Percentiles rank a stretch among this genome's conserved stretches.
These are phyloP conservation scores for Muscicapa striata DNA, from an alignment of 2,797 vertebrate species.

Conservation along the genomic window DNA sequence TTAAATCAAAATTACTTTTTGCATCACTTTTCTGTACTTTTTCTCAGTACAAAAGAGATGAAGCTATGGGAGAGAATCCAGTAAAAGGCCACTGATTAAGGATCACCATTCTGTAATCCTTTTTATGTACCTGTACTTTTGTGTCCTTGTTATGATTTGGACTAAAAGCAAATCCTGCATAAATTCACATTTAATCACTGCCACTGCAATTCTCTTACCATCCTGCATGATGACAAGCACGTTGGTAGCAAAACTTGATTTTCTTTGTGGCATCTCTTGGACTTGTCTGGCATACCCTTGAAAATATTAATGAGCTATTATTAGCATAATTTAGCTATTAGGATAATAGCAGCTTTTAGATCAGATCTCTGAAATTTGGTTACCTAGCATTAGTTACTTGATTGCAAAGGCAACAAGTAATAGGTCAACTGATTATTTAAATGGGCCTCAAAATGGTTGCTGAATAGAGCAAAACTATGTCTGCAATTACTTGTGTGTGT, in stretches of 20 bases:
- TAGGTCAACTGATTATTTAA: background rate
- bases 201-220: background rate
- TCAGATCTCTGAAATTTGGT: background rate
- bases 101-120: background rate
- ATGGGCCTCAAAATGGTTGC: background rate
- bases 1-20: background rate
- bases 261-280: background rate
- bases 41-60: background rate
- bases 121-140: background rate
- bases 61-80: background rate
- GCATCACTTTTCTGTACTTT: background rate
- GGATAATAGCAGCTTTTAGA: background rate
- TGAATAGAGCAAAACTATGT: background rate
- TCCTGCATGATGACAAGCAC: background rate
- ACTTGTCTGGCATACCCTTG: rapidly evolving
- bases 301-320: background rate
- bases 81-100: background rate
- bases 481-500: background rate
- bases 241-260: background rate
- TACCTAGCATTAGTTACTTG: background rate
- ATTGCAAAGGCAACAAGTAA: background rate
- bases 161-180: background rate
- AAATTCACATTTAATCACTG: background rate
- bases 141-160: background rate
- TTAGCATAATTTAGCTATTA: too few relatives aligned